Evolutionary conservation across 2,888 invertebrate genomes (phyloP).

Genomic region (Xiphydria camelus): DNA sequence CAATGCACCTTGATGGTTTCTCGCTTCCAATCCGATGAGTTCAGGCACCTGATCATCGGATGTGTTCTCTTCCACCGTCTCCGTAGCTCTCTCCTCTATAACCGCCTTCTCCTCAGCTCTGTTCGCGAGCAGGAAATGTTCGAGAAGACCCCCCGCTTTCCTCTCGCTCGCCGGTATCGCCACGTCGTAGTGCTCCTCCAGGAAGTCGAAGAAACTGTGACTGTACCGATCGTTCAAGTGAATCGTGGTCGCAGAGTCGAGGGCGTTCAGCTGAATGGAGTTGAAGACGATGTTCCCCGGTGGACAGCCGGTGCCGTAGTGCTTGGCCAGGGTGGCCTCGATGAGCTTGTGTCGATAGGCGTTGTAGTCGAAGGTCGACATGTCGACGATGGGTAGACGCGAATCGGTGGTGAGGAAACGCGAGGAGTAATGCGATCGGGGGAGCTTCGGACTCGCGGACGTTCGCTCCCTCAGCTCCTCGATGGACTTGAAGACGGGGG

Average conservation of each 20-base stretch:
- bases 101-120: slow-evolving; percentile 19
- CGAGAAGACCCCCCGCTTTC: too few species aligned
- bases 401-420: slow-evolving; percentile 30
- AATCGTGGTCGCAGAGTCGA: slow-evolving; percentile 19
- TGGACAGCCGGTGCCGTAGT: slow-evolving; percentile 41
- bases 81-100: slow-evolving; percentile 35
- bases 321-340: slow-evolving; percentile 36
- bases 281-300: slow-evolving; percentile 49
- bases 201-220: slow-evolving; percentile 39
- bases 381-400: slow-evolving; percentile 33
- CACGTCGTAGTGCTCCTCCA: slow-evolving; percentile 31
- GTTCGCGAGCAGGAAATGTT: too few species aligned
- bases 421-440: slow-evolving; percentile 37
- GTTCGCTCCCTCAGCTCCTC: not conserved
- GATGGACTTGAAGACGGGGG: slow-evolving; percentile 25
- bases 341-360: slow-evolving; percentile 42
- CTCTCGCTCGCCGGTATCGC: slow-evolving; percentile 19
- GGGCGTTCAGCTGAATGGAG: slow-evolving; percentile 44
- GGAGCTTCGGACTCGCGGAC: not conserved
- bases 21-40: too few species aligned
- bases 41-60: too few species aligned
- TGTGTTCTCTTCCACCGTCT: slow-evolving; percentile 19
- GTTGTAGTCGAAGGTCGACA: slow-evolving; percentile 38
- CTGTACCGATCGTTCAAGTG: slow-evolving; percentile 24
- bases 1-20: too few species aligned